Percentiles rank a stretch among this genome's conserved stretches.
Evolutionary conservation across 1,140 invertebrate species (phyloP).

Genomic region (Adelges cooleyi): DNA sequence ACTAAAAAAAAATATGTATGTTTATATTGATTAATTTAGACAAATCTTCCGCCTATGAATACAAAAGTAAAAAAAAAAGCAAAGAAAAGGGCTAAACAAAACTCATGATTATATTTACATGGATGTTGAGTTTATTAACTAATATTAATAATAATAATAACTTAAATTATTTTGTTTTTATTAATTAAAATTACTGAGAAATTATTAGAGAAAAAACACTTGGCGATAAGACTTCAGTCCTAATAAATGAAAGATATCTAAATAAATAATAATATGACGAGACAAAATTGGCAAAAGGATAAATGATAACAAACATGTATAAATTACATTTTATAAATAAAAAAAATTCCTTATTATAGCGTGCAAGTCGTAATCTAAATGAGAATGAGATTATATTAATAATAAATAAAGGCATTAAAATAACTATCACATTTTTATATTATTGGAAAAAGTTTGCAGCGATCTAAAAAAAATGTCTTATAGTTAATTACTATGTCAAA

Average conservation of each 20-base stretch:
- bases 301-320: constrained; percentile 17
- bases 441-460: neutral
- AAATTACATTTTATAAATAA: constrained; percentile 6
- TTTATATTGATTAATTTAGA: constrained; percentile 11
- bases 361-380: constrained; percentile 9
- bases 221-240: too few relatives aligned
- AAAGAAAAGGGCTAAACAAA: neutral
- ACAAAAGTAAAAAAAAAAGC: constrained; percentile 7
- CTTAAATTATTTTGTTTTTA: too few relatives aligned
- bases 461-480: neutral
- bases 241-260: neutral
- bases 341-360: constrained; percentile 18
- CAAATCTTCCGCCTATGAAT: neutral
- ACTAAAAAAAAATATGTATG: constrained; percentile 20
- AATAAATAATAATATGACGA: neutral
- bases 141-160: constrained; percentile 8
- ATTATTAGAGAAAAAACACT: too few relatives aligned
- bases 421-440: constrained; percentile 21
- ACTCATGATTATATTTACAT: constrained; percentile 3
- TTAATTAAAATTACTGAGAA: too few relatives aligned
- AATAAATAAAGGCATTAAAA: constrained; percentile 2
- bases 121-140: constrained; percentile 8
- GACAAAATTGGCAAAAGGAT: neutral
- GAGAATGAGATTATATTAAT: neutral
- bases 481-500: too few relatives aligned